These are phyloP conservation scores for Sympetrum striolatum DNA, from an alignment of 2,888 invertebrate species.

Conservation along the genomic window DNA sequence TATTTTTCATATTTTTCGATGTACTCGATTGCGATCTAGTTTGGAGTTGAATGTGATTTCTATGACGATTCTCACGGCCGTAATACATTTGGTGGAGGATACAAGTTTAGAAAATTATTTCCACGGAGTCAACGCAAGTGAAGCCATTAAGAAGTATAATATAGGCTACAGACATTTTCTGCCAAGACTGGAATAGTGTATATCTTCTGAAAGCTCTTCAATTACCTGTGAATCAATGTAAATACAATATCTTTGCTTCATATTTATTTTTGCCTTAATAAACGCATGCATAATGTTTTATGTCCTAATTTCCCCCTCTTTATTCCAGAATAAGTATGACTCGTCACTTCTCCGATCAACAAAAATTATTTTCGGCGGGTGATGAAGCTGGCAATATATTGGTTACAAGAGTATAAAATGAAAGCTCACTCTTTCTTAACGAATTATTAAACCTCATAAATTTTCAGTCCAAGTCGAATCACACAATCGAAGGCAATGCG, in stretches of 20 bases:
- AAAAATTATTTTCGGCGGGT: no score
- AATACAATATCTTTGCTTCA: constrained; percentile 1
- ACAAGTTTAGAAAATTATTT: background rate
- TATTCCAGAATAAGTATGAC: background rate
- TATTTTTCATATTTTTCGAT: no score
- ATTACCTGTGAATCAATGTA: background rate
- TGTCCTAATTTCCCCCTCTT: background rate
- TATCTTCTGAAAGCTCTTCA: background rate
- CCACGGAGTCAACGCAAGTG: background rate
- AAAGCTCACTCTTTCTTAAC: no score
- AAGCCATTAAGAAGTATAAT: background rate
- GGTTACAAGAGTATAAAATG: no score
- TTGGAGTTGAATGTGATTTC: background rate
- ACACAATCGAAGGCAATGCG: no score
- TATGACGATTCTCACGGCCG: background rate
- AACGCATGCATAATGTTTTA: constrained; percentile 32
- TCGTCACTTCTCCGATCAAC: no score
- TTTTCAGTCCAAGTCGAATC: no score
- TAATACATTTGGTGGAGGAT: background rate
- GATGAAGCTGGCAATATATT: no score
- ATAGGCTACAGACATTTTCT: background rate
- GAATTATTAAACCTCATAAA: no score
- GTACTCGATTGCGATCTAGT: no score
- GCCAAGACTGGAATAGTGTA: background rate
- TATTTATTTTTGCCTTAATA: constrained; percentile 35